phyloP scores from a whole-genome alignment of 2,888 invertebrate species.

The Synergus japonicus region DNA sequence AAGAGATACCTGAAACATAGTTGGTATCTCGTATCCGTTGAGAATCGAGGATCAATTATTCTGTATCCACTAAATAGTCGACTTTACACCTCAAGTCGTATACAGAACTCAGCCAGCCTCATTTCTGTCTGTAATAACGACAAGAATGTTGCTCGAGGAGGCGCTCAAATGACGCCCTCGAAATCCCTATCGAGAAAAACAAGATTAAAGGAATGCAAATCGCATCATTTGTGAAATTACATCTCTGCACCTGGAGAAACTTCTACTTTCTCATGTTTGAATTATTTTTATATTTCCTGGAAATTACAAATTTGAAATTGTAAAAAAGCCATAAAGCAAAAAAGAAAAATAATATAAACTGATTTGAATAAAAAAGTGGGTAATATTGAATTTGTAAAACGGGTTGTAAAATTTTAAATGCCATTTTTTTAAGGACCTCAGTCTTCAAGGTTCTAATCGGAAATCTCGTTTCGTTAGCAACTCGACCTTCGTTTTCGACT shows the following conservation, averaged over 20 bases:
- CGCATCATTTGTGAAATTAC: background rate
- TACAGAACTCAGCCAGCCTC: slow-evolving; percentile 41
- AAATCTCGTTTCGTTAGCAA: slow-evolving; percentile 24
- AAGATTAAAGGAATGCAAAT: slow-evolving; percentile 7
- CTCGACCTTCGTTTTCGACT: slow-evolving; percentile 23
- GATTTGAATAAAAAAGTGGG: too few species aligned
- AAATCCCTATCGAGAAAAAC: slow-evolving; percentile 7
- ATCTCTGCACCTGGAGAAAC: background rate
- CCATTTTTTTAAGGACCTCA: background rate
- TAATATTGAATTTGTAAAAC: background rate
- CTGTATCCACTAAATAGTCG: slow-evolving; percentile 57
- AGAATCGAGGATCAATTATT: slow-evolving; percentile 55
- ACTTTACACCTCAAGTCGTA: slow-evolving; percentile 52
- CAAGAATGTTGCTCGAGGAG: slow-evolving; percentile 22
- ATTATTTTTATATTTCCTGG: background rate
- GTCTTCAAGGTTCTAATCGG: background rate
- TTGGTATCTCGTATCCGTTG: slow-evolving; percentile 28
- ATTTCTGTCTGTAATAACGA: slow-evolving; percentile 36
- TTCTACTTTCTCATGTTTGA: background rate
- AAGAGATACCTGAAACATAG: slow-evolving; percentile 46
- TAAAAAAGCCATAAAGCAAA: too few species aligned
- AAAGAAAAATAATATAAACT: too few species aligned
- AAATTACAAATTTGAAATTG: too few species aligned
- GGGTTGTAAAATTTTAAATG: background rate
- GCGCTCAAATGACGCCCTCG: background rate